Base-by-base conservation (phyloP, 2,113 vertebrate genomes). In the Ptilonorhynchus violaceus region DNA sequence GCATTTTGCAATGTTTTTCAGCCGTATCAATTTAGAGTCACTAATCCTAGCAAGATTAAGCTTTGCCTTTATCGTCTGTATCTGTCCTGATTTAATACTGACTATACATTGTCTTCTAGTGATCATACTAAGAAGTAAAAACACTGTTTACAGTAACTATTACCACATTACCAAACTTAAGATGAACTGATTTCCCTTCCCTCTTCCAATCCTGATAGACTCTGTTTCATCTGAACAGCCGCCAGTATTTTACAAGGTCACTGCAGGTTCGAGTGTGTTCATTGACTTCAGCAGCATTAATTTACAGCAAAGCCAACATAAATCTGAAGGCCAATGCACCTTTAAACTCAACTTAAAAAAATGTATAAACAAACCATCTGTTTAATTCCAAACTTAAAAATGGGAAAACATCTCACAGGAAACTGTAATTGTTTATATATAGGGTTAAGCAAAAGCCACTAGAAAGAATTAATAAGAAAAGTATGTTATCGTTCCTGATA, bases 31-130 rank as follows among this genome's bases (percentile, higher is more conserved):
- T 93, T 95, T 89, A 89, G 62, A 95, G 55, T 77, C 76, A 76
- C 60, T 95, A 96, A 96, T 97, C 96, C 75, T 50, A 87, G 82
- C 85, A 94, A 96, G 96, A 94, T 96, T 93, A 96, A 95, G 79
- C 68, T 90, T 80, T 92, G 85, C 79, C 74, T 94, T 93, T 95
- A 92, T 93, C 27, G 2, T 94, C 75, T 82, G 23, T 89, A 90
- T 86, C 28, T 93, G 64, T 73, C 64, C 75, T 39, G 68, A 64
- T 90, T 93, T 97, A 88, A 94, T 90, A 88, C 59, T 85, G 62
- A 46, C 70, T 83, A 88, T 90, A 78, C 63, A 89, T 92, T 96
- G 70, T 96, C 70, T 95, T 94, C 90, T 68, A 44, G 49, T 81
- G 79, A 92, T 81, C 72, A 15, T 53, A 49, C 53, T 79, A 68